These are phyloP conservation scores for Poecilia picta DNA, from an alignment of 2,797 vertebrate genomes.

Conservation along the genomic window DNA sequence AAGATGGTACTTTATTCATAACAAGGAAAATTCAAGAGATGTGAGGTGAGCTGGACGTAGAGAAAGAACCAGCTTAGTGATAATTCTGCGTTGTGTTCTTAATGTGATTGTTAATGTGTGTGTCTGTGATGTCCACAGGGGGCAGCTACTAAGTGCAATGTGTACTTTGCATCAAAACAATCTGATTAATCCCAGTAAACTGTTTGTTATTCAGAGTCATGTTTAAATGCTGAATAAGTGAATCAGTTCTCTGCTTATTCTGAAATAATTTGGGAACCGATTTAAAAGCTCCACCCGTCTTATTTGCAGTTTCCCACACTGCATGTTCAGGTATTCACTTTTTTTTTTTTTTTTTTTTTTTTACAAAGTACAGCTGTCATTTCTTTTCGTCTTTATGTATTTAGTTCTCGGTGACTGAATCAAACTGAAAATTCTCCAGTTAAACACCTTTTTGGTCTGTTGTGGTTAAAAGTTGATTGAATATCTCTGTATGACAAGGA, in stretches of 20 bases:
- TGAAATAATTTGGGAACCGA: neutral
- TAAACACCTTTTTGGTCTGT: neutral
- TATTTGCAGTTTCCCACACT: neutral
- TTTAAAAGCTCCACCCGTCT: neutral
- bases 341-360: neutral
- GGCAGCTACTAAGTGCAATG: neutral
- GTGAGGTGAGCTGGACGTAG: neutral
- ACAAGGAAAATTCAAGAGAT: neutral
- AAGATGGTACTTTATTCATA: no score
- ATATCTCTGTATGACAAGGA: neutral
- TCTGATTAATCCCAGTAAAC: neutral
- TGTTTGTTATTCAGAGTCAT: neutral
- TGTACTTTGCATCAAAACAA: neutral
- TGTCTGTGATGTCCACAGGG: neutral
- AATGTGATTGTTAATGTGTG: neutral
- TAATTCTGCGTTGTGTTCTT: neutral
- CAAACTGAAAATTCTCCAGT: neutral
- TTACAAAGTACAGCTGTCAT: neutral
- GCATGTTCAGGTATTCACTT: neutral
- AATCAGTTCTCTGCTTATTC: neutral
- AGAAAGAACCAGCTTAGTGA: neutral
- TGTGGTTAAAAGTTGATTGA: neutral
- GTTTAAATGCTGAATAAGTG: neutral
- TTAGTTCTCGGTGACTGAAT: neutral
- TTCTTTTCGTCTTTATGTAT: neutral